Evolutionary conservation across 2,113 vertebrate species (phyloP).

Genomic region (Epinephelus fuscoguttatus): DNA sequence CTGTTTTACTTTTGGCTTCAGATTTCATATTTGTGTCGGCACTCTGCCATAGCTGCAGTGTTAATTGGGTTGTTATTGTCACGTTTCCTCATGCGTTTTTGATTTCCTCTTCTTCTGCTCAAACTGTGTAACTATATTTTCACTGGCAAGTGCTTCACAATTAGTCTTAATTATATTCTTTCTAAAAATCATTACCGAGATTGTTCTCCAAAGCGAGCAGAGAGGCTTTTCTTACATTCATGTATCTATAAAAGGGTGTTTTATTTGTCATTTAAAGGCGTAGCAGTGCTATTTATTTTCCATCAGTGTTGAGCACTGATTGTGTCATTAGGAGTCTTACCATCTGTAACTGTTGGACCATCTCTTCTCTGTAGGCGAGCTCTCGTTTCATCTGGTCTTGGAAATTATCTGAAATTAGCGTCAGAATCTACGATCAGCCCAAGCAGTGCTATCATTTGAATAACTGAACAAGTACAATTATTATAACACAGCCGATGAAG

Average conservation of each 20-base stretch:
- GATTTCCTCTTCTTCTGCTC: neutral
- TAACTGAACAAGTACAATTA: conserved; percentile 7
- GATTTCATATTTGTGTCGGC: neutral
- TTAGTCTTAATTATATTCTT: conserved; percentile 43
- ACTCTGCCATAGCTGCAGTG: neutral
- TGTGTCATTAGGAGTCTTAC: conserved; percentile 80
- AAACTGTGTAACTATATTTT: conserved; percentile 22
- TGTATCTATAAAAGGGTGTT: conserved; percentile 24
- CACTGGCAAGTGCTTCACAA: conserved; percentile 25
- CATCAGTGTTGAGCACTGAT: conserved; percentile 52
- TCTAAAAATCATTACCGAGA: conserved; percentile 29
- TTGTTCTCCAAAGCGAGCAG: conserved; percentile 10
- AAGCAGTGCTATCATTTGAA: conserved; percentile 12
- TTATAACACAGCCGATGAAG: neutral
- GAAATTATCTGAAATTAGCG: conserved; percentile 91
- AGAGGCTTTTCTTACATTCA: conserved; percentile 21
- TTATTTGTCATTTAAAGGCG: conserved; percentile 54
- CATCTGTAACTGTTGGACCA: conserved; percentile 98
- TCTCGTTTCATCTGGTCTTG: conserved; percentile 99
- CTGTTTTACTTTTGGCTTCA: neutral
- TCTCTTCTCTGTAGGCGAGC: conserved; percentile 97
- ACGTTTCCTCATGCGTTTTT: conserved; percentile 1
- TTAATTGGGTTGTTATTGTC: conserved; percentile 3
- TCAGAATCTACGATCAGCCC: conserved; percentile 27
- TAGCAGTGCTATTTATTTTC: conserved; percentile 30